These are phyloP conservation scores for Alethe diademata DNA, from an alignment of 2,113 vertebrate species.

Conservation along the genomic window DNA sequence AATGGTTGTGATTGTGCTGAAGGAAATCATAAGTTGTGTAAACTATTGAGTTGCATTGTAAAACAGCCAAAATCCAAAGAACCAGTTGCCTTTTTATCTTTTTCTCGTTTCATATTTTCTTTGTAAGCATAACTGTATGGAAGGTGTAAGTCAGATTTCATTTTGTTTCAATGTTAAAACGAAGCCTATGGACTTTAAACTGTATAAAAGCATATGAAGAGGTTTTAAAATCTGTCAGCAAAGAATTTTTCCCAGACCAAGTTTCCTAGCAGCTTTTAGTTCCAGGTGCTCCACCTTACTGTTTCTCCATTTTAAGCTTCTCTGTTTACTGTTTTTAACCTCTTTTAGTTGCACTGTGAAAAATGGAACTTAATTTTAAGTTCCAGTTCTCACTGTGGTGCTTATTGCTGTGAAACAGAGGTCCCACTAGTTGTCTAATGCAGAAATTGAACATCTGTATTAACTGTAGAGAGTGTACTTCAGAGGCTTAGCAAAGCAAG, in stretches of 20 bases:
- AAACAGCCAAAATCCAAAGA: neutral
- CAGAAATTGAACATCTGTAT: neutral
- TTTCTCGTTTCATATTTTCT: neutral
- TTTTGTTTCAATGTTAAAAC: neutral
- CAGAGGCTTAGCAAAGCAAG: neutral
- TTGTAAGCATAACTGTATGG: neutral
- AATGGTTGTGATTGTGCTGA: fast-evolving
- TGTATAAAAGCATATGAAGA: neutral
- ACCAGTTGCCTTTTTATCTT: neutral
- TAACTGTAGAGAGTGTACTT: neutral
- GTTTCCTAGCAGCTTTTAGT: neutral
- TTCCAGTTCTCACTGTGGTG: neutral
- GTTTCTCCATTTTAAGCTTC: neutral
- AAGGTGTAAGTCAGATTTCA: neutral
- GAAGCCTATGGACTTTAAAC: neutral
- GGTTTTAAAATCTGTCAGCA: neutral
- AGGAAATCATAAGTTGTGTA: neutral
- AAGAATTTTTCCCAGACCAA: neutral
- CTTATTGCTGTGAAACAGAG: neutral
- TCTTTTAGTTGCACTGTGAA: neutral
- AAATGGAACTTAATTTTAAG: neutral
- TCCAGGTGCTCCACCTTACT: neutral
- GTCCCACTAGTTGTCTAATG: neutral
- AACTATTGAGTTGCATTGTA: neutral
- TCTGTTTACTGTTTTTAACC: neutral